Conservation (phyloP, 92 coral and sea anemone genomes). For the Anthopleura xanthogrammica region DNA sequence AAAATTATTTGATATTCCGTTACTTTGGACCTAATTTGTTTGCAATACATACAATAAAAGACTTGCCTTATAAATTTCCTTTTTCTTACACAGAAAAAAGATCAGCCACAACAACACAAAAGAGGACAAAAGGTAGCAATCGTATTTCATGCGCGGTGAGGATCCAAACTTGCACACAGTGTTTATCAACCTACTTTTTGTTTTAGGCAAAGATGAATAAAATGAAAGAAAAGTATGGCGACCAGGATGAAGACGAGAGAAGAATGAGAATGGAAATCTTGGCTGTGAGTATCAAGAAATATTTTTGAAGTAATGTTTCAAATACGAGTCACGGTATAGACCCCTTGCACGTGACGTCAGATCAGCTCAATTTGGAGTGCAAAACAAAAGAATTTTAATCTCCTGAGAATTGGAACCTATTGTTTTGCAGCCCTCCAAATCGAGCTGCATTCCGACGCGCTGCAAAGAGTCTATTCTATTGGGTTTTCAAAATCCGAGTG, state of each 20-base stretch:
- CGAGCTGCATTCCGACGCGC: too few species aligned
- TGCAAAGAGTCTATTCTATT: too few species aligned
- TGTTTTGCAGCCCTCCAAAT: too few species aligned
- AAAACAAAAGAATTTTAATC: too few species aligned
- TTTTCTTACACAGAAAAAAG: slow-evolving; percentile 10
- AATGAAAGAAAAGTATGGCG: slow-evolving; percentile 96
- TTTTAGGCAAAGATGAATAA: slow-evolving; percentile 82
- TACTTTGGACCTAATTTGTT: too few species aligned
- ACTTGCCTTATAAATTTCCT: neutral
- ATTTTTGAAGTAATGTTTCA: neutral
- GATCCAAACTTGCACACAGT: neutral
- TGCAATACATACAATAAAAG: too few species aligned
- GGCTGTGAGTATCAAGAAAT: slow-evolving; percentile 49
- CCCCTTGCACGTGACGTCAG: too few species aligned
- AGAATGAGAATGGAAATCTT: slow-evolving; percentile 89
- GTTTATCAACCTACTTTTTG: neutral
- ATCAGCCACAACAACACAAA: slow-evolving; percentile 32
- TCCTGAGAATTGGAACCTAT: too few species aligned
- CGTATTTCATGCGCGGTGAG: neutral
- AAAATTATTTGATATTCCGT: too few species aligned
- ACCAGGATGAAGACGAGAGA: slow-evolving; percentile 97
- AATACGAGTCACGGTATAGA: too few species aligned
- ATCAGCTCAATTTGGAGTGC: too few species aligned
- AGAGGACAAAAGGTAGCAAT: slow-evolving; percentile 36
- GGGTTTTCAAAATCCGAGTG: too few species aligned